A percentile compares a stretch with the other conserved stretches of the same genome.
phyloP scores from a whole-genome alignment of 2,888 invertebrate species.

The Lithosia quadra region DNA sequence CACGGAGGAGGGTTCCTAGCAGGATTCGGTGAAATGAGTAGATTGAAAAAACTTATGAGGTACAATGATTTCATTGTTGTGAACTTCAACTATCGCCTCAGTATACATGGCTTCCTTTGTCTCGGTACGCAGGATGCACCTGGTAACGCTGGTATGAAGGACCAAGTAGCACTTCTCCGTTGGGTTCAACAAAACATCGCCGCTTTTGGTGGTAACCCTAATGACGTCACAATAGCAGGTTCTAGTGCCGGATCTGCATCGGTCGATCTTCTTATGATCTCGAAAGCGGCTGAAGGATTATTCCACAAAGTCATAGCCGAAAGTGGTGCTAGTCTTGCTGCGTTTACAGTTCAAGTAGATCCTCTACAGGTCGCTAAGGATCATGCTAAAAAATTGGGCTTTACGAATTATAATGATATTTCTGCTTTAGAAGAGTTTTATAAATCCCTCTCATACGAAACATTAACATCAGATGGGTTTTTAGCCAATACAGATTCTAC shows the following conservation, averaged over 20 bases:
- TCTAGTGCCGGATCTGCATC: conserved; percentile 57
- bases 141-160: conserved; percentile 66
- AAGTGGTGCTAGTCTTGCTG: conserved; percentile 55
- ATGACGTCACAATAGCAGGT: conserved; percentile 61
- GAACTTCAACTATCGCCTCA: conserved; percentile 58
- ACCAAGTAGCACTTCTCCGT: conserved; percentile 57
- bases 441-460: conserved; percentile 9
- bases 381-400: conserved; percentile 52
- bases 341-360: conserved; percentile 56
- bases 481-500: background rate
- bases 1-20: conserved; percentile 58
- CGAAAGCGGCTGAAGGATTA: conserved; percentile 55
- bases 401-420: conserved; percentile 51
- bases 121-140: conserved; percentile 57
- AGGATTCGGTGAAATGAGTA: conserved; percentile 41
- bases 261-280: conserved; percentile 56
- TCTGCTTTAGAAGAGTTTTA: conserved; percentile 51
- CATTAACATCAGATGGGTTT: conserved; percentile 7
- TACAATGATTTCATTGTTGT: conserved; percentile 51
- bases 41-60: conserved; percentile 36
- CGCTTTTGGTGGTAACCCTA: conserved; percentile 62
- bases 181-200: conserved; percentile 66
- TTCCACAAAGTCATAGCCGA: conserved; percentile 62
- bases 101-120: conserved; percentile 56
- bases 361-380: conserved; percentile 56